These are phyloP conservation scores for Leucoma salicis DNA, from an alignment of 2,888 invertebrate genomes.

Conservation along the genomic window DNA sequence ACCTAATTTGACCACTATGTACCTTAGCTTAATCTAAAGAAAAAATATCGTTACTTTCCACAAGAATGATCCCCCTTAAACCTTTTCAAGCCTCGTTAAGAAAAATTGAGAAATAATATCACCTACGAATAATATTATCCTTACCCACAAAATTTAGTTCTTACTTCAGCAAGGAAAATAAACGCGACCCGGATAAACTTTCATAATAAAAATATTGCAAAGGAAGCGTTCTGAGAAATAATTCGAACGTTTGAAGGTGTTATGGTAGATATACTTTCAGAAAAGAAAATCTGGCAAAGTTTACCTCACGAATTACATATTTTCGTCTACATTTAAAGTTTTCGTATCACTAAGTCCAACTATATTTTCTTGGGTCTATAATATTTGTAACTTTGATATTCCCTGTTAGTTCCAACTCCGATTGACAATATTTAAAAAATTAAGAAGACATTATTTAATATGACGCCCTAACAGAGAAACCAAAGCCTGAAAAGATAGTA, in stretches of 20 bases:
- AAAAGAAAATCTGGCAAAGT: slow-evolving; percentile 24
- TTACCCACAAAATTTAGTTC: slow-evolving; percentile 12
- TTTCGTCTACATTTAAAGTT: slow-evolving; percentile 17
- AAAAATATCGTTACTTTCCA: no score
- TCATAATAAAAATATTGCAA: slow-evolving; percentile 10
- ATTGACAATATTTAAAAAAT: no score
- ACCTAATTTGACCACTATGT: no score
- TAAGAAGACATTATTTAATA: no score
- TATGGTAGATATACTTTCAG: slow-evolving; percentile 22
- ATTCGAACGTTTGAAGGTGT: slow-evolving; percentile 29
- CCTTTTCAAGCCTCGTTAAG: slow-evolving; percentile 12
- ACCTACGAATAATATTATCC: slow-evolving; percentile 5
- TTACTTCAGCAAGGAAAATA: slow-evolving; percentile 15
- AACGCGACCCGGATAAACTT: slow-evolving; percentile 22
- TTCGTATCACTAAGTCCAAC: background rate
- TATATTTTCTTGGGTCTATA: no score
- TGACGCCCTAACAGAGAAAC: no score
- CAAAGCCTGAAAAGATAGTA: no score
- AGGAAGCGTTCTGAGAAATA: slow-evolving; percentile 20
- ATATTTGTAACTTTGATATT: no score
- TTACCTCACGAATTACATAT: slow-evolving; percentile 30
- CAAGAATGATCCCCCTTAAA: no score
- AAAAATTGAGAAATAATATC: slow-evolving; percentile 6
- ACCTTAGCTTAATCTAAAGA: no score
- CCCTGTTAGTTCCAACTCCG: no score